A percentile compares a stretch with the other conserved stretches of the same genome.
Conservation (phyloP, 2,888 invertebrate genomes). For the Vesta saturnalis region DNA sequence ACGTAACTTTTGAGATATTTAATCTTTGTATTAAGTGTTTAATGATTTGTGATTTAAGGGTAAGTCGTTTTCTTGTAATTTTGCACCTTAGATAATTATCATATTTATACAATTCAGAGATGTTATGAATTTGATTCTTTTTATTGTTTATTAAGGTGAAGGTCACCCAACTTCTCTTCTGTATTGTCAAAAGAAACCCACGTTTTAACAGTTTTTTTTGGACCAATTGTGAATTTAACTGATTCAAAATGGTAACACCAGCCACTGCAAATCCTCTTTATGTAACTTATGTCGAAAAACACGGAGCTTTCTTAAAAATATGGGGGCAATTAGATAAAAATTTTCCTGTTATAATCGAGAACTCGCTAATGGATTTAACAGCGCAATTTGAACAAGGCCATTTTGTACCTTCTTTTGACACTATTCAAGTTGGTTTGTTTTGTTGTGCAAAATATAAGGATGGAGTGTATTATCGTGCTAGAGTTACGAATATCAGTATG, state of each 20-base stretch:
- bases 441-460: conserved; percentile 76
- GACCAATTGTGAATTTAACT: neutral
- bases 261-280: conserved; percentile 9
- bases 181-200: no score
- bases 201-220: no score
- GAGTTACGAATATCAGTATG: conserved; percentile 64
- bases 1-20: no score
- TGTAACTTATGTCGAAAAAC: conserved; percentile 63
- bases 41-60: no score
- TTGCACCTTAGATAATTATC: neutral
- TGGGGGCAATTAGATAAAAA: conserved; percentile 76
- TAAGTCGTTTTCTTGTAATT: no score
- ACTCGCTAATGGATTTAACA: conserved; percentile 62
- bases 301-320: conserved; percentile 75
- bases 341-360: conserved; percentile 68
- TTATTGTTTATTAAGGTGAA: neutral
- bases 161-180: conserved; percentile 1
- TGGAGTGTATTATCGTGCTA: conserved; percentile 72
- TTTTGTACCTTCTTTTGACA: conserved; percentile 49
- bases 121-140: no score
- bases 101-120: no score
- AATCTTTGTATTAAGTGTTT: no score
- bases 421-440: conserved; percentile 64
- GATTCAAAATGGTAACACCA: neutral
- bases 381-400: conserved; percentile 63